Percentiles rank a stretch among this genome's conserved stretches.
Evolutionary conservation across 2,888 invertebrate species (phyloP).

Genomic region (Cataglyphis cursor): DNA sequence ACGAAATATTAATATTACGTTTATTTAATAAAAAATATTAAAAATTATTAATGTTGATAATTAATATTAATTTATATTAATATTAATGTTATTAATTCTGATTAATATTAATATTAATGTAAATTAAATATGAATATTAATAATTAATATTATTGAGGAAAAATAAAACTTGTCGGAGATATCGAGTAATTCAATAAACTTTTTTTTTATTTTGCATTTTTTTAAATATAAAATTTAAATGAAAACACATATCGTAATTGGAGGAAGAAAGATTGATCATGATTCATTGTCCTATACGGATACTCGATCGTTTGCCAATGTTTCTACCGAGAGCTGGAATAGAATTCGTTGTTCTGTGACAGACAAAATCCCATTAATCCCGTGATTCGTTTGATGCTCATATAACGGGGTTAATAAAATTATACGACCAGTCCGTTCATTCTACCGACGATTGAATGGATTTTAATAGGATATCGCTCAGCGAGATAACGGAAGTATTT

Average conservation of each 20-base stretch:
- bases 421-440: constrained; percentile 36
- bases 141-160: background rate
- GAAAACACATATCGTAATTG: background rate
- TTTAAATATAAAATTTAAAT: background rate
- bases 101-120: background rate
- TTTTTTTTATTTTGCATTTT: background rate
- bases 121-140: background rate
- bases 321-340: constrained; percentile 40
- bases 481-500: constrained; percentile 60
- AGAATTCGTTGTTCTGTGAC: constrained; percentile 47
- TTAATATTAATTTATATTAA: background rate
- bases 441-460: constrained; percentile 49
- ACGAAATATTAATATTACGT: background rate
- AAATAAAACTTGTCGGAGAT: background rate
- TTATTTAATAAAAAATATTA: background rate
- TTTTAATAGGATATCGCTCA: constrained; percentile 57
- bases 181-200: background rate
- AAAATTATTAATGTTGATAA: background rate
- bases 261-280: constrained; percentile 27
- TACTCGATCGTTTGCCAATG: constrained; percentile 36
- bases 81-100: no score
- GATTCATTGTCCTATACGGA: constrained; percentile 32
- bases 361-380: constrained; percentile 54
- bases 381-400: constrained; percentile 54
- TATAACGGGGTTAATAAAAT: constrained; percentile 61